A percentile compares a stretch with the other conserved stretches of the same genome.
Evolutionary conservation across 2,888 invertebrate species (phyloP).

Genomic region (Sympetrum striolatum): DNA sequence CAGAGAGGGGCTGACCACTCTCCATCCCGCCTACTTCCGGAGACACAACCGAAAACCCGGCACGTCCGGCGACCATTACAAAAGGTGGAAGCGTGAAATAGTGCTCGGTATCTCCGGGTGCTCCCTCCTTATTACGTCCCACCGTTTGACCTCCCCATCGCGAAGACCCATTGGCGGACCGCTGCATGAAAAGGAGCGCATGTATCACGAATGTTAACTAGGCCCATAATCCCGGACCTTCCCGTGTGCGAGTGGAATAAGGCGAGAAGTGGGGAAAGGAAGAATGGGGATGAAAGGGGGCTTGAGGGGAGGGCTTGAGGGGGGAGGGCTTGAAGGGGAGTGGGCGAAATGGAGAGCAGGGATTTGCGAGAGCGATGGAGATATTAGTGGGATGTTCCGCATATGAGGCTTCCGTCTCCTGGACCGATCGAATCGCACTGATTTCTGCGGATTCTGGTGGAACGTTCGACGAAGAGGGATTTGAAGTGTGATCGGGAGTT

Average conservation of each 20-base stretch:
- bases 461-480: not conserved
- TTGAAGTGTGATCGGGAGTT: not conserved
- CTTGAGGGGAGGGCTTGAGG: not conserved
- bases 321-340: too few relatives aligned
- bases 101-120: slow-evolving; percentile 29
- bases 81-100: slow-evolving; percentile 29
- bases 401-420: not conserved
- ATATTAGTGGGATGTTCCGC: not conserved
- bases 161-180: not conserved
- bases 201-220: slow-evolving; percentile 44
- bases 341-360: not conserved
- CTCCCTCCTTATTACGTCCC: not conserved
- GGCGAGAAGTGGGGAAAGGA: not conserved
- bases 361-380: not conserved
- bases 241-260: not conserved
- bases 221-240: slow-evolving; percentile 31
- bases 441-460: not conserved
- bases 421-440: not conserved
- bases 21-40: not conserved
- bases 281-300: not conserved
- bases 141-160: not conserved
- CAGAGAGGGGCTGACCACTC: not conserved
- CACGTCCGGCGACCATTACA: slow-evolving; percentile 8
- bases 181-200: slow-evolving; percentile 29
- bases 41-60: not conserved